Evolutionary conservation across 2,888 invertebrate genomes (phyloP).

Genomic region (Cinara cedri): DNA sequence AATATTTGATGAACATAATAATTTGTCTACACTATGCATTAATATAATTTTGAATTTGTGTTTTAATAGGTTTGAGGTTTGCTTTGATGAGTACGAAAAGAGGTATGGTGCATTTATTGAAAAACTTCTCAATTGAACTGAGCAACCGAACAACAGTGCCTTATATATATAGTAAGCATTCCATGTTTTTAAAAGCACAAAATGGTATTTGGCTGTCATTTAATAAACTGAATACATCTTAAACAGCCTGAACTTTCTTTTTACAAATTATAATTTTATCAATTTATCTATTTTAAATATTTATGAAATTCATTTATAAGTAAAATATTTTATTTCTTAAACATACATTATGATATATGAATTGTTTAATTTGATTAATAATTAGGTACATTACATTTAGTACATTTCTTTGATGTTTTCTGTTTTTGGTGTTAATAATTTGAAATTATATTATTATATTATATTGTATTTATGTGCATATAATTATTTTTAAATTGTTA

Average conservation of each 20-base stretch:
- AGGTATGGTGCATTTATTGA: slow-evolving; percentile 65
- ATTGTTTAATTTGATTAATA: no score
- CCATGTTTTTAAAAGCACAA: slow-evolving; percentile 64
- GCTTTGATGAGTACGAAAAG: slow-evolving; percentile 66
- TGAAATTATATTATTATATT: no score
- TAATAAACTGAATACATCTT: slow-evolving; percentile 58
- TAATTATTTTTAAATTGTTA: no score
- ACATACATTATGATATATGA: no score
- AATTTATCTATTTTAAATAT: no score
- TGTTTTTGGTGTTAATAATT: no score
- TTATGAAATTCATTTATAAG: no score
- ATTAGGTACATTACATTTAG: no score
- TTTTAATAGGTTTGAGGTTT: slow-evolving; percentile 66
- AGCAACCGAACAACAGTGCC: slow-evolving; percentile 65
- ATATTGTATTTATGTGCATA: no score
- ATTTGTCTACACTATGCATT: not conserved
- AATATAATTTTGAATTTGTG: slow-evolving; percentile 18
- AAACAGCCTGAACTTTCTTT: not conserved
- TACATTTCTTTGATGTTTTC: no score
- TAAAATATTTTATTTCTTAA: no score
- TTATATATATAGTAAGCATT: slow-evolving; percentile 63
- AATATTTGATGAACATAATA: not conserved
- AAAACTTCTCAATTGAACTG: slow-evolving; percentile 64
- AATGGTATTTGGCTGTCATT: slow-evolving; percentile 64
- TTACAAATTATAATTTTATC: no score